Conservation (phyloP, 2,113 vertebrate genomes). For the Oryzias curvinotus region DNA sequence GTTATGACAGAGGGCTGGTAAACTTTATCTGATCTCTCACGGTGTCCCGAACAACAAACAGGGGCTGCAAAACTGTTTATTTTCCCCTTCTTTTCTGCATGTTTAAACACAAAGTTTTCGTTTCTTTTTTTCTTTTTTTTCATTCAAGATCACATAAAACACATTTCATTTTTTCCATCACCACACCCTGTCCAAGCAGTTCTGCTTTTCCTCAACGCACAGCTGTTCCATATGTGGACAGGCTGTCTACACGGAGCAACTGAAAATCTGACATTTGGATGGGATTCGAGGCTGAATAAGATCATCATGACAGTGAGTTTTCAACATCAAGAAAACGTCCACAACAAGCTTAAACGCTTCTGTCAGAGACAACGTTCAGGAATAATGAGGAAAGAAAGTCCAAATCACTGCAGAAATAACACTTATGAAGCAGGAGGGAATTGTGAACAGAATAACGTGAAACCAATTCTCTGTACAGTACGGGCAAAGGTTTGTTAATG, state of each 20-base stretch:
- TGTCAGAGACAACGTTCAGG: slow-evolving; percentile 15
- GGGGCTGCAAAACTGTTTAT: slow-evolving; percentile 22
- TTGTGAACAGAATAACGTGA: slow-evolving; percentile 2
- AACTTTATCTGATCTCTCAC: slow-evolving; percentile 49
- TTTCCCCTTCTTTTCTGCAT: slow-evolving; percentile 3
- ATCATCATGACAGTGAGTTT: slow-evolving; percentile 9
- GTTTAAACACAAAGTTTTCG: not conserved
- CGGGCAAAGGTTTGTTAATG: slow-evolving; percentile 28
- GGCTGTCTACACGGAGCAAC: slow-evolving; percentile 17
- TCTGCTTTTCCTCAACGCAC: slow-evolving; percentile 31
- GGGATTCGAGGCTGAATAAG: slow-evolving; percentile 22
- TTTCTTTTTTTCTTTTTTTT: not conserved
- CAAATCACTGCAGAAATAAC: slow-evolving; percentile 3
- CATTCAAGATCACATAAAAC: not conserved
- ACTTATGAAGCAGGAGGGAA: slow-evolving; percentile 21
- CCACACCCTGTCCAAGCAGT: not conserved
- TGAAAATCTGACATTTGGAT: slow-evolving; percentile 19
- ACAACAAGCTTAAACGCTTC: slow-evolving; percentile 1
- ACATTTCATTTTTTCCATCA: slow-evolving; percentile 2
- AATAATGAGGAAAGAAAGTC: slow-evolving; percentile 7
- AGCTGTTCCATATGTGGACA: slow-evolving; percentile 34
- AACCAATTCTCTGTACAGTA: slow-evolving; percentile 12
- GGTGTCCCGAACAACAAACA: slow-evolving; percentile 45
- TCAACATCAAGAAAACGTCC: slow-evolving; percentile 9
- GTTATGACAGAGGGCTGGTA: slow-evolving; percentile 25